A percentile compares a stretch with the other conserved stretches of the same genome.
phyloP scores from a whole-genome alignment of 2,113 vertebrate genomes.

The Camelus bactrianus region DNA sequence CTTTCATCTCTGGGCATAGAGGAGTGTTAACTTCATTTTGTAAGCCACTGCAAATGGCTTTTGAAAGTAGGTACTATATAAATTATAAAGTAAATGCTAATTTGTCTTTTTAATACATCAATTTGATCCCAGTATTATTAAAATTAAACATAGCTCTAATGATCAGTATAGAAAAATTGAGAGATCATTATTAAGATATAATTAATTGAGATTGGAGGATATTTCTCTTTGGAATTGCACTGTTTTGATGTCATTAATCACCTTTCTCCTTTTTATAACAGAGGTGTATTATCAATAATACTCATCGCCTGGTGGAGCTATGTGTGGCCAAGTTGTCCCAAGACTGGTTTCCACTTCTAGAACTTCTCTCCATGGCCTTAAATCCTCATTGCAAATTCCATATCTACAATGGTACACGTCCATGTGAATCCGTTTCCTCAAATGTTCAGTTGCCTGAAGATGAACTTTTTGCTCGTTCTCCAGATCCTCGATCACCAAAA shows the following conservation, averaged over 20 bases:
- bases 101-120: neutral
- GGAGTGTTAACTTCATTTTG: slow-evolving; percentile 34
- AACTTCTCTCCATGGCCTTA: slow-evolving; percentile 99
- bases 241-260: slow-evolving; percentile 45
- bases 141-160: slow-evolving; percentile 36
- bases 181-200: neutral
- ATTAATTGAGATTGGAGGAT: slow-evolving; percentile 44
- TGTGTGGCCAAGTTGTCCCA: slow-evolving; percentile 99
- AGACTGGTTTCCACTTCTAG: slow-evolving; percentile 99
- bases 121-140: slow-evolving; percentile 35
- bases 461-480: slow-evolving; percentile 97
- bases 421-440: slow-evolving; percentile 98
- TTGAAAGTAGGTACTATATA: slow-evolving; percentile 29
- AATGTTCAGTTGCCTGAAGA: slow-evolving; percentile 97
- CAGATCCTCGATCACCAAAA: slow-evolving; percentile 98
- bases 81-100: slow-evolving; percentile 13
- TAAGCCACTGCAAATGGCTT: neutral
- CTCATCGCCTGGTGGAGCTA: slow-evolving; percentile 98
- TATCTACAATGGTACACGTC: slow-evolving; percentile 99
- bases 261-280: slow-evolving; percentile 81
- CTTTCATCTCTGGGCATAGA: slow-evolving; percentile 16
- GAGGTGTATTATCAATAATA: slow-evolving; percentile 99
- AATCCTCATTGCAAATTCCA: slow-evolving; percentile 99
- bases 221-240: slow-evolving; percentile 30
- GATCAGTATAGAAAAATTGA: slow-evolving; percentile 1